These are phyloP conservation scores for Probosciger aterrimus DNA, from an alignment of 2,113 vertebrate genomes.

Conservation along the genomic window DNA sequence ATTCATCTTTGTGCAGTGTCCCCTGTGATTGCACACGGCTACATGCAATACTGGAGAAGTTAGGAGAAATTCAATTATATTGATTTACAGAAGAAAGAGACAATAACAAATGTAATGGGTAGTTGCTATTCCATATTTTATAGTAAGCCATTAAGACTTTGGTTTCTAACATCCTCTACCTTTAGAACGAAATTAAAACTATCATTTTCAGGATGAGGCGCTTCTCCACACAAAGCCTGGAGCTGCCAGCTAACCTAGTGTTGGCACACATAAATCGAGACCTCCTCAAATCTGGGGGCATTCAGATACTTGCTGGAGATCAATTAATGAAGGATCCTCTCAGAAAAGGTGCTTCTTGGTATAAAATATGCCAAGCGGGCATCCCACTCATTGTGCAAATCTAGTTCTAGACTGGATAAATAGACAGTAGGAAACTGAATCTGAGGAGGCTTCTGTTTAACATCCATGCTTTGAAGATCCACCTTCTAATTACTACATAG, in stretches of 20 bases:
- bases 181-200: slow-evolving; percentile 63
- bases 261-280: not conserved
- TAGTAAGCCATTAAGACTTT: slow-evolving; percentile 34
- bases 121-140: slow-evolving; percentile 62
- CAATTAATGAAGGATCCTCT: not conserved
- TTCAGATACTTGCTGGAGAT: not conserved
- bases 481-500: not conserved
- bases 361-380: not conserved
- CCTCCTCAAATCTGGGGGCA: not conserved
- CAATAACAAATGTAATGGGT: slow-evolving; percentile 59
- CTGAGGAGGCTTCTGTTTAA: not conserved
- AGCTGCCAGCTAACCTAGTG: slow-evolving; percentile 2
- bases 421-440: not conserved
- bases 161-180: slow-evolving; percentile 49
- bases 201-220: slow-evolving; percentile 40
- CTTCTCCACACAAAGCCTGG: not conserved
- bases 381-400: not conserved
- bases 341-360: not conserved
- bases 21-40: slow-evolving; percentile 17
- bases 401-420: not conserved
- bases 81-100: slow-evolving; percentile 55
- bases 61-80: slow-evolving; percentile 64
- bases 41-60: slow-evolving; percentile 7
- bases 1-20: slow-evolving; percentile 42
- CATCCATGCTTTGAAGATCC: not conserved